phyloP scores from a whole-genome alignment of 2,888 invertebrate genomes.

The Pseudoips prasinana region DNA sequence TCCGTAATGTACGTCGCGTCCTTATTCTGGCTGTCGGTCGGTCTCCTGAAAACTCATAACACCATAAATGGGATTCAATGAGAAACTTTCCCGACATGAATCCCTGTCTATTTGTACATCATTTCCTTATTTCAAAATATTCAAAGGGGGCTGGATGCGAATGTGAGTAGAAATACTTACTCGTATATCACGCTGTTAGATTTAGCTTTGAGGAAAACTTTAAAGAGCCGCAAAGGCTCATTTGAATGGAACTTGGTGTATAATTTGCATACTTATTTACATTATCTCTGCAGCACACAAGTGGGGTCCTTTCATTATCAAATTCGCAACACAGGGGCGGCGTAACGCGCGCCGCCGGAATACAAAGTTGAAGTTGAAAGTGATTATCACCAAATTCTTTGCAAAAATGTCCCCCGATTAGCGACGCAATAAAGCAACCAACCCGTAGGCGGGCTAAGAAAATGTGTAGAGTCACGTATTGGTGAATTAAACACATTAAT shows the following conservation, averaged over 20 bases:
- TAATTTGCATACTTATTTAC: conserved; percentile 82
- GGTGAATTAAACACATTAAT: no score
- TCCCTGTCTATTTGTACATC: conserved; percentile 58
- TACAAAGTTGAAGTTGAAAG: conserved; percentile 71
- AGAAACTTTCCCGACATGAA: conserved; percentile 54
- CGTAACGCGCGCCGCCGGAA: conserved; percentile 50
- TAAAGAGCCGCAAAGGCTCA: conserved; percentile 76
- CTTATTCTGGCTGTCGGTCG: conserved; percentile 20
- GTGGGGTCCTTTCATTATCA: conserved; percentile 79
- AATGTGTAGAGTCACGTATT: conserved; percentile 17
- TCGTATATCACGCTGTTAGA: conserved; percentile 51
- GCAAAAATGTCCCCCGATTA: conserved; percentile 66
- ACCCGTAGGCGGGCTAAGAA: conserved; percentile 23
- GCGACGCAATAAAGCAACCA: conserved; percentile 52
- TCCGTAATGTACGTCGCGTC: conserved; percentile 18
- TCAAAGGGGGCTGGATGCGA: conserved; percentile 44
- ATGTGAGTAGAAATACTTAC: conserved; percentile 48
- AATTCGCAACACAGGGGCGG: conserved; percentile 72
- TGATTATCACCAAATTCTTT: conserved; percentile 69
- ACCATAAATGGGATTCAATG: conserved; percentile 54
- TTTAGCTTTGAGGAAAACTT: conserved; percentile 68
- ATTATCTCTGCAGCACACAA: conserved; percentile 81
- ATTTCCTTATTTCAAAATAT: conserved; percentile 62
- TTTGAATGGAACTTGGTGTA: conserved; percentile 76
- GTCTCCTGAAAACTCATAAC: conserved; percentile 42